Conservation (phyloP, 1,140 invertebrate species). For the Nephila pilipes region DNA sequence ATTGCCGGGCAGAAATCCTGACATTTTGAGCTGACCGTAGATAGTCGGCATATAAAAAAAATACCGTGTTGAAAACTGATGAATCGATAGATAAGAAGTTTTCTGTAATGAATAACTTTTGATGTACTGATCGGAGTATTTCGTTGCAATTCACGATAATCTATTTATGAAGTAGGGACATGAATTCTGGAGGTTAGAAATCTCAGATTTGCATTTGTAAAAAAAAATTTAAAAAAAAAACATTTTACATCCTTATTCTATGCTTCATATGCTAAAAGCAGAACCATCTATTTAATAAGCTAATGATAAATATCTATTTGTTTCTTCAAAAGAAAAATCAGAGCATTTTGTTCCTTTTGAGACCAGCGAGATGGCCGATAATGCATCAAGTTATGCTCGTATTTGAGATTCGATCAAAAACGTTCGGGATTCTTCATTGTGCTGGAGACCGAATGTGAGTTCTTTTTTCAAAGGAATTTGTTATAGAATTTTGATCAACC, state of each 20-base stretch:
- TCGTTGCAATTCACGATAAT: not conserved
- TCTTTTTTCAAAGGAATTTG: not conserved
- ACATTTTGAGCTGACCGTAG: not conserved
- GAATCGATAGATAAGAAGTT: not conserved
- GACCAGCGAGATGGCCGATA: not conserved
- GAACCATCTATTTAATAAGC: not conserved
- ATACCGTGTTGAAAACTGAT: not conserved
- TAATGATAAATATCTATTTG: not conserved
- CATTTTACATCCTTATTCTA: not conserved
- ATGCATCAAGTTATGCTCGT: not conserved
- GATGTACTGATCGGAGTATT: not conserved
- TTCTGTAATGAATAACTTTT: not conserved
- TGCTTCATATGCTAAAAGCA: not conserved
- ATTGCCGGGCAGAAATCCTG: not conserved
- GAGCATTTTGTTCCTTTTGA: not conserved
- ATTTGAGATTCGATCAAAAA: constrained; percentile 7
- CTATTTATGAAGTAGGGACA: not conserved
- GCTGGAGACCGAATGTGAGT: not conserved
- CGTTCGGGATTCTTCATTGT: not conserved
- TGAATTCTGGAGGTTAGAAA: not conserved
- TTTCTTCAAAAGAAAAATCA: constrained; percentile 25
- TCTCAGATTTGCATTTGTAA: constrained; percentile 17
- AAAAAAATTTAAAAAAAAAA: not conserved
- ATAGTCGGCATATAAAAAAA: not conserved
- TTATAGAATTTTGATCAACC: not conserved